A percentile compares a stretch with the other conserved stretches of the same genome.
Evolutionary conservation across 2,888 invertebrate species (phyloP).

Genomic region (Erynnis tages): DNA sequence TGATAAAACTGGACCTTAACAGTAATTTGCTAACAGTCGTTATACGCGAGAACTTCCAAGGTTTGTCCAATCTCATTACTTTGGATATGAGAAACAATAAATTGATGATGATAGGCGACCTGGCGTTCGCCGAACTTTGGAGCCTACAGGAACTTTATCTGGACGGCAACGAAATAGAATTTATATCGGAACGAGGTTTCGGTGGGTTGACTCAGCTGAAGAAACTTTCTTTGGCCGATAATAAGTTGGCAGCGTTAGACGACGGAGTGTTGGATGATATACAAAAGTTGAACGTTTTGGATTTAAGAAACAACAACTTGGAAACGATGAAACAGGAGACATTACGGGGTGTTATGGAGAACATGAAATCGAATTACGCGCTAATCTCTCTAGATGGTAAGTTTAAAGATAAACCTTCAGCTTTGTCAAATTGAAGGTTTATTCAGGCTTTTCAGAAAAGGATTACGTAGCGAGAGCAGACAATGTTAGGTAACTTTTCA

Average conservation of each 20-base stretch:
- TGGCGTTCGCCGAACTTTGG: slow-evolving; percentile 90
- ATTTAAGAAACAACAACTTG: slow-evolving; percentile 89
- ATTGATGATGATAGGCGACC: slow-evolving; percentile 90
- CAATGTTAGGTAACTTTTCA: slow-evolving; percentile 3
- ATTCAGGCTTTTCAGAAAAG: background rate
- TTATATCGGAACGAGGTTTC: slow-evolving; percentile 89
- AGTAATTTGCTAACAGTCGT: slow-evolving; percentile 87
- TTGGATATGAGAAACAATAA: slow-evolving; percentile 89
- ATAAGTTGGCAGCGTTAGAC: slow-evolving; percentile 86
- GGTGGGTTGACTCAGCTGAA: slow-evolving; percentile 87
- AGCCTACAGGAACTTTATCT: slow-evolving; percentile 86
- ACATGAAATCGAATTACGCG: slow-evolving; percentile 86
- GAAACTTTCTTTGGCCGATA: slow-evolving; percentile 87
- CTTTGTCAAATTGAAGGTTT: slow-evolving; percentile 4
- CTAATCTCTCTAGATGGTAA: slow-evolving; percentile 90
- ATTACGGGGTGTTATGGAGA: slow-evolving; percentile 86
- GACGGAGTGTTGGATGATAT: slow-evolving; percentile 87
- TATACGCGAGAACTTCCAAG: slow-evolving; percentile 89
- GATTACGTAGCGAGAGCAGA: background rate
- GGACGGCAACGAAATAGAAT: slow-evolving; percentile 86
- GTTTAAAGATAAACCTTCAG: slow-evolving; percentile 44
- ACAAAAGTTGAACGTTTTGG: slow-evolving; percentile 86
- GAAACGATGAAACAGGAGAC: slow-evolving; percentile 88
- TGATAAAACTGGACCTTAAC: slow-evolving; percentile 91
- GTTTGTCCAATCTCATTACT: slow-evolving; percentile 86